Evolutionary conservation across 2,113 vertebrate genomes (phyloP), one percentile per base, ranked within the genome.

Genomic region (Mustela nigripes): DNA sequence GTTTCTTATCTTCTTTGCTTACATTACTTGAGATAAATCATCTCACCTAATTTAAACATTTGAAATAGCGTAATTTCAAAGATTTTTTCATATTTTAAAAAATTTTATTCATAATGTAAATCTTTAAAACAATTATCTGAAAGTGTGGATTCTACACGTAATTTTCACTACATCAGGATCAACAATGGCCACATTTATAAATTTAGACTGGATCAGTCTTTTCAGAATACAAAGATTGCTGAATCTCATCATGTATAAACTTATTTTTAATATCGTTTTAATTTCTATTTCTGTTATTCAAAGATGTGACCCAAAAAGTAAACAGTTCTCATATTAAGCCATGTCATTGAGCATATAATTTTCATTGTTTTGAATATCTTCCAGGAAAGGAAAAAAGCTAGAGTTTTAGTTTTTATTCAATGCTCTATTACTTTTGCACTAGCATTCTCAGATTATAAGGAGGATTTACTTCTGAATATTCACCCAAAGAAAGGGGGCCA

Each of bases 241-340:
- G 22, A 73, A 89, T 85, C 22, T 67, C 42, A 67, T 85, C 26
- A 79, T 78, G 33, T 39, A 15, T 28, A 84, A 90, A 85, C 33
- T 71, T 71, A 94, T 63, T 71, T 87, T 42, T 71, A 80, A 90
- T 73, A 45, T 91, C 22, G 45, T 83, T 62, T 39, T 74, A 81
- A 56, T 91, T 62, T 94, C 92, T 50, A 73, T 79, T 84, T 87
- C 60, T 89, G 21, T 60, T 84, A 92, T 84, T 92, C 21, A 92
- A 26, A 28, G 11, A 79, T 84, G 22, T 89, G 73, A 73, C 88
- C 16, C 26, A 74, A 84, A 82, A 26, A 93, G 36, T 80, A n/a
- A 88, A 84, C 16, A 67, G 21, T 62, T 60, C 36, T 76, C 28
- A 74, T 31, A 65, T 81, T 58, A 85, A 62, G n/a, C 42, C 21